phyloP scores from a whole-genome alignment of 64 coral and sea anemone genomes.

The Porites australiensis region DNA sequence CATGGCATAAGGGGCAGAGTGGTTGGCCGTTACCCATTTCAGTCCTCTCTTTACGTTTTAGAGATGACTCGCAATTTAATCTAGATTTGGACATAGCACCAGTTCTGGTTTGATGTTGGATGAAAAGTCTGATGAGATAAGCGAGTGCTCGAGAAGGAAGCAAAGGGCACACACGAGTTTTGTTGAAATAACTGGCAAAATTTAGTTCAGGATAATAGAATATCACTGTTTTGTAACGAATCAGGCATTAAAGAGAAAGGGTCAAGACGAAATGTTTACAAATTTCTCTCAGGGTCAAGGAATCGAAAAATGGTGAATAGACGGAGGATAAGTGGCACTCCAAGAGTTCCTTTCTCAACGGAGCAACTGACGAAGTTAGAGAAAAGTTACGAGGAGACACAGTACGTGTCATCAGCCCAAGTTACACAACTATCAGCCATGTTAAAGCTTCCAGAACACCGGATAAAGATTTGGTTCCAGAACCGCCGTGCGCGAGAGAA shows the following conservation, averaged over 20 bases:
- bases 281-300: slow-evolving; percentile 24
- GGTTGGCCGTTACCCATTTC: too few relatives aligned
- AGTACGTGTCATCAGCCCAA: slow-evolving; percentile 1
- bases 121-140: too few relatives aligned
- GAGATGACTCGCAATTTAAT: too few relatives aligned
- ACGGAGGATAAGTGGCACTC: slow-evolving; percentile 23
- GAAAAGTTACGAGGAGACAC: slow-evolving; percentile 23
- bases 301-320: slow-evolving; percentile 13
- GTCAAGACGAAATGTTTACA: neutral
- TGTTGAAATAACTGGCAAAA: too few relatives aligned
- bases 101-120: too few relatives aligned
- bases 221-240: too few relatives aligned
- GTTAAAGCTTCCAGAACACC: slow-evolving; percentile 32
- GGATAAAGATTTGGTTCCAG: slow-evolving; percentile 55
- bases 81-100: too few relatives aligned
- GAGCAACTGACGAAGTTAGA: slow-evolving; percentile 29
- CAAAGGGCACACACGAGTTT: too few relatives aligned
- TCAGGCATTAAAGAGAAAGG: neutral
- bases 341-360: slow-evolving; percentile 23
- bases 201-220: too few relatives aligned
- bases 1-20: too few relatives aligned
- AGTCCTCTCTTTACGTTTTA: too few relatives aligned
- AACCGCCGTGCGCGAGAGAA: slow-evolving; percentile 41
- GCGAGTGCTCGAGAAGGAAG: too few relatives aligned
- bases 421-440: neutral